Evolutionary conservation across 1,140 invertebrate genomes (phyloP), one percentile per base, ranked within the genome.

Genomic region (Heliothis virescens): DNA sequence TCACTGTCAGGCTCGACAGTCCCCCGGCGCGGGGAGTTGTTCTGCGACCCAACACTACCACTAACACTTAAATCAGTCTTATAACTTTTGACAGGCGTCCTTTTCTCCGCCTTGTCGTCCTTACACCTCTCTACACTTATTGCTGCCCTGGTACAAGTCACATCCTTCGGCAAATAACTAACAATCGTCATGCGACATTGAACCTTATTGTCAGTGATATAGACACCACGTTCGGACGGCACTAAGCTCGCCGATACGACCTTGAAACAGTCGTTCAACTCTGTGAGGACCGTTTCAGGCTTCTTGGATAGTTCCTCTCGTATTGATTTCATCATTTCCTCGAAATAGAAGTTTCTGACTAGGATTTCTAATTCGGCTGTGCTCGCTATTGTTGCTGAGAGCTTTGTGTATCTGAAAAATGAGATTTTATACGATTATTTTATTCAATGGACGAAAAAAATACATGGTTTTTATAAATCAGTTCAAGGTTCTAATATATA

Each of bases 371-470:
- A 94, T 88, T 97, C 96, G 11, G 95, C 91, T 55, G 96, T 96
- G 86, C 97, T 97, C 5, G 98, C 96, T 81, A 99, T 97, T 60
- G 97, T 96, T 74, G 97, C 97, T 90, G 97, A 97, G 62, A 97
- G 95, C 94, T 97, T 97, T 79, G 96, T 96, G 80, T 97, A 97
- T 83, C 96, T 96, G 87, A 86, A 90, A 94, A 26, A 26, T 15
- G 16, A 12, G 9, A 65, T 65, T 47, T 60, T n/a, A 53, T 41
- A 7, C 3, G n/a, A n/a, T n/a, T n/a, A n/a, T n/a, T n/a, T n/a
- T n/a, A n/a, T 5, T 41, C 9, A 41, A 41, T 41, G 9, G 34
- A 7, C 34, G 0, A 55, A 15, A 0, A 55, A 16, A 2, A 5
- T 9, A 55, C 5, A 16, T 4, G n/a, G 53, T 2, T 41, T 41